Evolutionary conservation across 92 coral and sea anemone genomes (phyloP).

Genomic region (Nematostella vectensis): DNA sequence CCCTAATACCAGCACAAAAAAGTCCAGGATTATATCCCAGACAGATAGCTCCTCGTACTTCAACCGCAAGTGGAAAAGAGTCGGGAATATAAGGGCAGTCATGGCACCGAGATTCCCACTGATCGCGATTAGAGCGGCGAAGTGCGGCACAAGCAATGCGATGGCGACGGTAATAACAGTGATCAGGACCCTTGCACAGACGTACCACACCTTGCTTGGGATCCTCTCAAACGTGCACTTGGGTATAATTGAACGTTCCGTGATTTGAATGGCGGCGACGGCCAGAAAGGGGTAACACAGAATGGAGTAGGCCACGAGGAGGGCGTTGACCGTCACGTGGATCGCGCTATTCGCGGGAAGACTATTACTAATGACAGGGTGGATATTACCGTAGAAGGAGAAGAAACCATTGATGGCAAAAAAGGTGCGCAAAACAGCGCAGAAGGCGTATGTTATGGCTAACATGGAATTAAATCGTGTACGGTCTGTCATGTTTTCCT

Average conservation of each 20-base stretch:
- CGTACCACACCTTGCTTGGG: slow-evolving; percentile 22
- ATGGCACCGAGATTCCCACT: slow-evolving; percentile 17
- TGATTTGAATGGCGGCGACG: slow-evolving; percentile 29
- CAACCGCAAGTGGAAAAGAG: slow-evolving; percentile 16
- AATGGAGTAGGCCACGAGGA: slow-evolving; percentile 24
- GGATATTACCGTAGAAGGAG: slow-evolving; percentile 33
- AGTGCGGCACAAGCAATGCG: slow-evolving; percentile 37
- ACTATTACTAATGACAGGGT: slow-evolving; percentile 40
- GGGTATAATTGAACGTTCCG: slow-evolving; percentile 22
- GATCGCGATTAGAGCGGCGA: slow-evolving; percentile 32
- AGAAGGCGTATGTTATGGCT: slow-evolving; percentile 14
- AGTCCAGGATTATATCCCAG: slow-evolving; percentile 4
- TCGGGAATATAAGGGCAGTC: slow-evolving; percentile 11
- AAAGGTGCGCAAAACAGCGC: slow-evolving; percentile 23
- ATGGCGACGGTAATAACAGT: slow-evolving; percentile 18
- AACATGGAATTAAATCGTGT: slow-evolving; percentile 24
- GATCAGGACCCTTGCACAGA: slow-evolving; percentile 22
- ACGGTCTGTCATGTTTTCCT: slow-evolving; percentile 33
- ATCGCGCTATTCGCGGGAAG: slow-evolving; percentile 30
- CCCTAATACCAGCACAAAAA: slow-evolving; percentile 9
- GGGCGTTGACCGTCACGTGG: slow-evolving; percentile 20
- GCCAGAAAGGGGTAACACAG: slow-evolving; percentile 40
- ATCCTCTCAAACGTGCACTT: slow-evolving; percentile 8
- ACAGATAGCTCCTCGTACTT: slow-evolving; percentile 6
- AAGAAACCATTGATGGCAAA: slow-evolving; percentile 51